Base-by-base conservation (phyloP, 2,113 vertebrate species). In the Ardeotis arabs region DNA sequence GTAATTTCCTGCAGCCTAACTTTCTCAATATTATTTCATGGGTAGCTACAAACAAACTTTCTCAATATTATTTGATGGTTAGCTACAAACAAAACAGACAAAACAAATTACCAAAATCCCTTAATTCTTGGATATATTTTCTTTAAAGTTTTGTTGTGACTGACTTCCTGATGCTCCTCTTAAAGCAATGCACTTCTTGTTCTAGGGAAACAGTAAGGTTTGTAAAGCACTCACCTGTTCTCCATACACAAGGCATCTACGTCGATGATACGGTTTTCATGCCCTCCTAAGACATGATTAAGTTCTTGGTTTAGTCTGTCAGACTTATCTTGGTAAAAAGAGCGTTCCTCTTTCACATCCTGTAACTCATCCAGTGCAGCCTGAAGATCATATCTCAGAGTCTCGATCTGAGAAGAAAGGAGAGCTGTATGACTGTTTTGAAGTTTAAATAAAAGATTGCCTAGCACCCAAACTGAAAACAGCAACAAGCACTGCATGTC, bases 171-270 rank as follows among this genome's bases (percentile, higher is more conserved):
- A 88, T 29, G 44, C 25, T 64, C 39, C 52, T 39, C 23, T 60
- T 73, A 47, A 24, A 95, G 64, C 47, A 82, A 29, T 14, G 49
- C 25, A 29, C 18, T 44, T 20, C 17, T 59, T 85, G 45, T 39
- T 67, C 53, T 22, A 47, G 25, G 50, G 47, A 49, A 93, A 31
- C 41, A 67, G 19, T 22, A 60, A 55, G 24, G 31, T 75, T 60
- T 91, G 80, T 47, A 7, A 22, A 16, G 37, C 47, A 85, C 98
- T 94, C 56, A 98, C 99, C 99, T 99, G 98, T 99, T 99, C 96
- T 99, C 99, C 99, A 99, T 99, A 92, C 99, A 99, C 5, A 99
- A 98, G 4, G 99, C 99, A 6, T 99, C 99, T 41, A 99, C 95
- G 5, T 99, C 99, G 0, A 99, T 98, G 78, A 99, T 98, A 8